Evolutionary conservation across 1,140 invertebrate species (phyloP), one percentile per base, ranked within the genome.

Genomic region (Chionoecetes opilio): DNA sequence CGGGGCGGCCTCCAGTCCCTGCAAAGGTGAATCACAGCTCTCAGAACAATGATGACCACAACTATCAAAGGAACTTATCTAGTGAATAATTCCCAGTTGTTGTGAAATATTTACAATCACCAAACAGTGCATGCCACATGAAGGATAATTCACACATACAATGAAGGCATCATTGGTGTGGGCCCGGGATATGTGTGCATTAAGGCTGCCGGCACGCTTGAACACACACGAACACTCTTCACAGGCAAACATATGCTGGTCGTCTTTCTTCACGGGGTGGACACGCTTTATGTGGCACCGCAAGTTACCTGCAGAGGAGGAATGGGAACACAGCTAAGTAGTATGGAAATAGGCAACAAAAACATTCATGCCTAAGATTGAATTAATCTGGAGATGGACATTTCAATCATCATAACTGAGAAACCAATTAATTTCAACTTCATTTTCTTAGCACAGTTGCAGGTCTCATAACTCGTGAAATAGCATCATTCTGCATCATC

Each of bases 161-260:
- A 85, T 75, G 75, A 84, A 87, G 53, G 91, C 75, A 82, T 93
- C 32, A 93, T 32, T 93, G 84, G 91, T 93, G 63, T 98, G 98
- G 94, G 97, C 97, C 85, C 97, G 97, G 87, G 98, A 98, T 89
- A 98, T 97, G 96, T 98, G 98, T 31, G 98, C 98, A 97, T 98
- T 98, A 2, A 98, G 97, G 96, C 98, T 98, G 5, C 98, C 98
- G 0, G 98, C 96, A 96, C 98, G 98, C 91, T 97, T 97, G 96
- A 98, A 98, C 14, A 98, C 97, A 97, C 98, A 98, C 11, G 97
- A 97, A 96, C 98, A 98, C 94, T 98, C 97, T 32, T 97, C 97
- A 97, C 98, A 98, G 93, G 97, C 96, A 96, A 97, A 98, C 32
- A 97, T 97, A 82, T 97, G 97, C 84, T 97, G 97, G 46, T 97